A percentile compares a stretch with the other conserved stretches of the same genome.
Evolutionary conservation across 2,113 vertebrate genomes (phyloP).

Genomic region (Ariopsis seemanni): DNA sequence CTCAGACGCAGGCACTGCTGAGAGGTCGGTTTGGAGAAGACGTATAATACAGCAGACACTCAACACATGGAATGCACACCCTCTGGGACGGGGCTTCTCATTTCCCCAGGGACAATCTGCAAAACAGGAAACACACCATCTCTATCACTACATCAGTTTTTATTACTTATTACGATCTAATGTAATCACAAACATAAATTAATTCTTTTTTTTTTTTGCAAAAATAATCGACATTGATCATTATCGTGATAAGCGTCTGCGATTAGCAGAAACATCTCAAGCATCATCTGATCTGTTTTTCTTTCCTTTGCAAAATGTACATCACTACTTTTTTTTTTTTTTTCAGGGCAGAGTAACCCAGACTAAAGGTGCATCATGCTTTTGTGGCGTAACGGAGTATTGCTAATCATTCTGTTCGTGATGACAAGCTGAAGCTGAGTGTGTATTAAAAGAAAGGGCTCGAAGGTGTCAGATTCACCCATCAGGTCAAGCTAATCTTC

Average conservation of each 20-base stretch:
- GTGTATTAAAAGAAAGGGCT: constrained; percentile 3
- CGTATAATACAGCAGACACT: constrained; percentile 29
- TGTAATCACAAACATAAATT: too few species aligned
- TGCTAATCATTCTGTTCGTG: neutral
- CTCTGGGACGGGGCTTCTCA: constrained; percentile 28
- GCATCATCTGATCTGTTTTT: neutral
- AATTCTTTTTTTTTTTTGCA: too few species aligned
- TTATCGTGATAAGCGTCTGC: neutral
- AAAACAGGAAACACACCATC: constrained; percentile 32
- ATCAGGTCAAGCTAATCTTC: constrained; percentile 21
- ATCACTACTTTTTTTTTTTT: neutral
- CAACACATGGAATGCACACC: constrained; percentile 56
- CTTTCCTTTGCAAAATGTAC: neutral
- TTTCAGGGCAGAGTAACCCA: neutral
- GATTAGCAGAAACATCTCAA: neutral
- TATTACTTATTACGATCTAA: too few species aligned
- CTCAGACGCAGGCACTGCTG: constrained; percentile 23
- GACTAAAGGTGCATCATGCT: neutral
- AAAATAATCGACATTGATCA: too few species aligned
- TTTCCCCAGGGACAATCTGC: constrained; percentile 59
- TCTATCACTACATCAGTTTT: neutral
- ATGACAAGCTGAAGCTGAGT: neutral
- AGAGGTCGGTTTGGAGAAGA: constrained; percentile 11
- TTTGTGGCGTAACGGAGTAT: neutral
- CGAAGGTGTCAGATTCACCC: neutral